A percentile compares a stretch with the other conserved stretches of the same genome.
These are phyloP conservation scores for Drosophila falleni DNA, from an alignment of 2,888 invertebrate genomes.

Conservation along the genomic window DNA sequence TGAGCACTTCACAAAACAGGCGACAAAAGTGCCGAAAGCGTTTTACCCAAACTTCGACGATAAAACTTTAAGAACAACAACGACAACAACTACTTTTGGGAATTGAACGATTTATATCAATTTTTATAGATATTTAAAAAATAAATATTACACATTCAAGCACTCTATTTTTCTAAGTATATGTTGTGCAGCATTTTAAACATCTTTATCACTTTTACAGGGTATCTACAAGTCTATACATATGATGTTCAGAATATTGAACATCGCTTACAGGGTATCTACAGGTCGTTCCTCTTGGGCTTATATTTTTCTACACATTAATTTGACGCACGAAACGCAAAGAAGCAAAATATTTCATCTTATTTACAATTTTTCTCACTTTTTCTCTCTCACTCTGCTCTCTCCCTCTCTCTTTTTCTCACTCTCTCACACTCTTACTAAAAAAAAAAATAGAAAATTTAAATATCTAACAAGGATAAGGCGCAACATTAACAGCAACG, in stretches of 20 bases:
- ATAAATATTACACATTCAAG: background rate
- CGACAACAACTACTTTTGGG: slow-evolving; percentile 20
- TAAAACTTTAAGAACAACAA: slow-evolving; percentile 18
- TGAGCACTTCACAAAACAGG: slow-evolving; percentile 31
- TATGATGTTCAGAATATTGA: too few species aligned
- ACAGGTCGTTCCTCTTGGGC: background rate
- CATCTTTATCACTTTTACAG: background rate
- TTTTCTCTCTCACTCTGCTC: background rate
- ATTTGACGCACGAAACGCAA: background rate
- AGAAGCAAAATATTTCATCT: background rate
- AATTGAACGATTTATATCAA: slow-evolving; percentile 28
- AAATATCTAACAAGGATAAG: slow-evolving; percentile 74
- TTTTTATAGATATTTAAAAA: slow-evolving; percentile 5
- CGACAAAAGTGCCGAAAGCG: slow-evolving; percentile 48
- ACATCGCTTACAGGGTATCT: background rate
- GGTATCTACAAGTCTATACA: background rate
- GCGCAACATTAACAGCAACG: slow-evolving; percentile 42
- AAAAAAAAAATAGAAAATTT: slow-evolving; percentile 51
- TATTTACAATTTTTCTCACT: background rate
- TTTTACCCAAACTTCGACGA: slow-evolving; percentile 6
- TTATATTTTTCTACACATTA: background rate
- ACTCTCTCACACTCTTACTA: background rate
- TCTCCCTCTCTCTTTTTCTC: background rate
- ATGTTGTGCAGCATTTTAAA: too few species aligned
- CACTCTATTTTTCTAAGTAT: too few species aligned